Evolutionary conservation across 2,797 vertebrate genomes (phyloP).

Genomic region (Enteromius thamalakanensis): DNA sequence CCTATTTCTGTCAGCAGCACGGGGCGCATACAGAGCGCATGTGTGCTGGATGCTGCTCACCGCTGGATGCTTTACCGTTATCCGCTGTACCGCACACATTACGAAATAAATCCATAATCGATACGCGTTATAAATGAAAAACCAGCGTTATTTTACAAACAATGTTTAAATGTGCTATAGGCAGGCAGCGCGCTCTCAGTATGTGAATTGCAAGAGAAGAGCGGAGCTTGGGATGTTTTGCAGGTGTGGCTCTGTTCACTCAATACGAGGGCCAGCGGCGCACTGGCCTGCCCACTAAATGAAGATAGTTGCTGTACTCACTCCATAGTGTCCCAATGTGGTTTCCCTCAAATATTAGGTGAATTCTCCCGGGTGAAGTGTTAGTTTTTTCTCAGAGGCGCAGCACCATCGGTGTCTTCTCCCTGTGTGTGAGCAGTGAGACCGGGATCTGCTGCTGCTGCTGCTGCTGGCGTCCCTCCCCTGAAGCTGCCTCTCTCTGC

Average conservation of each 20-base stretch:
- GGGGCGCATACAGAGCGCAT: slow-evolving; percentile 49
- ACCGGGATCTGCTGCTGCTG: slow-evolving; percentile 16
- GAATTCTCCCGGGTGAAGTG: slow-evolving; percentile 6
- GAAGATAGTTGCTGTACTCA: slow-evolving; percentile 50
- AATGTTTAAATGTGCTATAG: too few species aligned
- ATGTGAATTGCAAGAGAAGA: not conserved
- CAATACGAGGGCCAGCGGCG: not conserved
- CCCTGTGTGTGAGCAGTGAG: slow-evolving; percentile 37
- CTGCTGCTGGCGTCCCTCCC: slow-evolving; percentile 46
- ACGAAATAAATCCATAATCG: not conserved
- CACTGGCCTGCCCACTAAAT: slow-evolving; percentile 34
- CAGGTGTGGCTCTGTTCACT: slow-evolving; percentile 61
- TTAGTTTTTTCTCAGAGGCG: slow-evolving; percentile 37
- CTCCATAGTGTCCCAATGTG: slow-evolving; percentile 42
- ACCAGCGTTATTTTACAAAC: not conserved
- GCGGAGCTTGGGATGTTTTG: slow-evolving; percentile 46
- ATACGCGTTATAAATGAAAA: not conserved
- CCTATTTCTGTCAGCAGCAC: slow-evolving; percentile 54
- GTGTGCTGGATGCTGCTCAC: slow-evolving; percentile 34
- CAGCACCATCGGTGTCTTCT: slow-evolving; percentile 52
- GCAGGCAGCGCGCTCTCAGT: not conserved
- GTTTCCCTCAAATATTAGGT: slow-evolving; percentile 20
- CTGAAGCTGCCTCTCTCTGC: slow-evolving; percentile 35
- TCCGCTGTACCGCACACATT: not conserved
- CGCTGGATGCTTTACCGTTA: slow-evolving; percentile 38